A percentile compares a stretch with the other conserved stretches of the same genome.
phyloP scores from a whole-genome alignment of 2,797 vertebrate species.

The Fringilla coelebs region DNA sequence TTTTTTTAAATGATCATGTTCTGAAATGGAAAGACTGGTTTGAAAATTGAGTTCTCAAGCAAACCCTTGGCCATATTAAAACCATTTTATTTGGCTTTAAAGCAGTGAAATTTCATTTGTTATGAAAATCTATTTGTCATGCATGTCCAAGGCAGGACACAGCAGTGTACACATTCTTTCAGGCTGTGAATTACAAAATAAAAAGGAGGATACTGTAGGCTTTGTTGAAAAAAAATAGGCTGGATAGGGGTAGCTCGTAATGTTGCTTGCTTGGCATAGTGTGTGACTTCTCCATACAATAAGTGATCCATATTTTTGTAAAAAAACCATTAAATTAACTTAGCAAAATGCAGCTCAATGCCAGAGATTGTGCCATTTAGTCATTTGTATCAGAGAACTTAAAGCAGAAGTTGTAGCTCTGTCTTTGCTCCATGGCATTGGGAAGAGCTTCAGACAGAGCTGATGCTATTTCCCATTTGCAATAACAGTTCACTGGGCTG shows the following conservation, averaged over 20 bases:
- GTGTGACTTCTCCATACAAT: not conserved
- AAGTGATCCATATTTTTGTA: not conserved
- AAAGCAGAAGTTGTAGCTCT: not conserved
- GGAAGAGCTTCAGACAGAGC: not conserved
- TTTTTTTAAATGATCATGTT: not conserved
- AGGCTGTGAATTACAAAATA: not conserved
- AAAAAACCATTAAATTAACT: not conserved
- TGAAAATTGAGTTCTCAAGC: not conserved
- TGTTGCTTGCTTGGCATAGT: not conserved
- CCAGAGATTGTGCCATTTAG: not conserved
- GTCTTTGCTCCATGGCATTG: not conserved
- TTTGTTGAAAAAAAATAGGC: not conserved
- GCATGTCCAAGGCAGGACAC: not conserved
- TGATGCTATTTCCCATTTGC: not conserved
- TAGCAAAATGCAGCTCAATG: not conserved
- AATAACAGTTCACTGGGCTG: not conserved
- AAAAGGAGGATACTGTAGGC: not conserved
- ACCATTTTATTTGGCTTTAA: not conserved
- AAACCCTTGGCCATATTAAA: not conserved
- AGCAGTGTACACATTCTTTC: fast-evolving
- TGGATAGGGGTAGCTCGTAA: not conserved
- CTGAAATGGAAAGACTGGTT: not conserved
- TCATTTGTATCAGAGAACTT: not conserved
- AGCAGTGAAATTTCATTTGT: not conserved
- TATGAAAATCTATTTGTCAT: not conserved